Base-by-base conservation (phyloP, 1,140 invertebrate genomes). In the Brachionus rotundiformis region DNA sequence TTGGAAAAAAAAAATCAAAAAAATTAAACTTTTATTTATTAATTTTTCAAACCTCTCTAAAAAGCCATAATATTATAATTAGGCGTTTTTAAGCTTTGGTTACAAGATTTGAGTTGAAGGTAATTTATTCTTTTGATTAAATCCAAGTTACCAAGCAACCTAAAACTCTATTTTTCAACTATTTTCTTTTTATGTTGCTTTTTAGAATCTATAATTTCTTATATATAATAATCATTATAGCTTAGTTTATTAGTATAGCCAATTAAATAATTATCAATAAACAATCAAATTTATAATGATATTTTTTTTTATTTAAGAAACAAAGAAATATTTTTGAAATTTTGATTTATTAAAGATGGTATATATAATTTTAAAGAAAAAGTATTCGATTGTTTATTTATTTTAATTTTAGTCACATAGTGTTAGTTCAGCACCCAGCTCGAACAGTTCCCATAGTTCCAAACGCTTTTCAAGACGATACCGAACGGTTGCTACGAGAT, bases 331-430 rank as follows among this genome's bases (percentile, higher is more conserved):
- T 68, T 68, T 68, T 68, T 19, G 6, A n/a, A 33, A 68, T 33
- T n/a, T n/a, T n/a, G n/a, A n/a, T n/a, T n/a, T 68, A 31, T 68
- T 68, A 33, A 79, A 79, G 29, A 79, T 79, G 76, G 76, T 79
- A 79, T 59, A 16, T 25, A 33, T 44, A 41, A 41, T 44, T 31
- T 0, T 16, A 29, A 23, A 11, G 8, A n/a, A 16, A 27, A 13
- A 79, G 3, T 16, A 16, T 8, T 47, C 25, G 25, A n/a, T 11
- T 59, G 6, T 59, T 19, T 59, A 0, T 23, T 36, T 54, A 31
- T 2, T 54, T 36, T 41, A n/a, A 59, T 59, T 44, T 23, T 13
- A 54, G 59, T 79, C 76, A 39, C 59, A 54, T 33, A 79, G 47
- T 41, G 36, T 79, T 36, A 31, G 76, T 19, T 79, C 76, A 59